A percentile compares a stretch with the other conserved stretches of the same genome.
Conservation (phyloP, 1,140 invertebrate species). For the Cydia amplana region DNA sequence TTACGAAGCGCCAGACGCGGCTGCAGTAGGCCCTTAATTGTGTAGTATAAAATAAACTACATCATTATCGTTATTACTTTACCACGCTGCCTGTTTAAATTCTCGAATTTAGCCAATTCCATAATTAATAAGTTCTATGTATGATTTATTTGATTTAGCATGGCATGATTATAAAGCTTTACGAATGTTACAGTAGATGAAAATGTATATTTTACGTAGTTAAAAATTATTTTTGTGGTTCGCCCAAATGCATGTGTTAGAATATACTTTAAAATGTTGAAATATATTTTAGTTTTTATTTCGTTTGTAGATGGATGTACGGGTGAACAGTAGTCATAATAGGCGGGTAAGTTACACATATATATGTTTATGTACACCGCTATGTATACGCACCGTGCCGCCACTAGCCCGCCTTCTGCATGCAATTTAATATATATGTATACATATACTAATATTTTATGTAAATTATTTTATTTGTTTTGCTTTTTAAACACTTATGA, state of each 20-base stretch:
- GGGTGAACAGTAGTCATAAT: constrained; percentile 79
- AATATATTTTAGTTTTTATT: constrained; percentile 76
- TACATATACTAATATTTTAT: constrained; percentile 34
- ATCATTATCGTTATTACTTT: too few species aligned
- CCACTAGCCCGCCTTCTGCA: constrained; percentile 46
- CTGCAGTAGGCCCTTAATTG: too few species aligned
- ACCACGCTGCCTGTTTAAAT: too few species aligned
- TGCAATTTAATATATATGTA: constrained; percentile 32
- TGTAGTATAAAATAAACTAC: too few species aligned
- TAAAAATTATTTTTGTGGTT: constrained; percentile 10
- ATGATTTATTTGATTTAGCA: too few species aligned
- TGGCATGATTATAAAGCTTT: not conserved
- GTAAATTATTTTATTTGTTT: constrained; percentile 9
- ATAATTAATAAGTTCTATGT: too few species aligned
- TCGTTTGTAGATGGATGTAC: constrained; percentile 80
- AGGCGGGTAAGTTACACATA: constrained; percentile 77
- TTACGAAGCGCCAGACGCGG: too few species aligned
- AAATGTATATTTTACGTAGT: not conserved
- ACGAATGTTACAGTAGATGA: not conserved
- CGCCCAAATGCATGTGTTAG: constrained; percentile 25
- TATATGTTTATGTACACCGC: constrained; percentile 56
- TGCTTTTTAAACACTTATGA: not conserved
- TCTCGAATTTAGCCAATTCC: too few species aligned
- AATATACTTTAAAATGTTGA: constrained; percentile 46
- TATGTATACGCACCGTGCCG: constrained; percentile 43